Base-by-base conservation (phyloP, 2,113 vertebrate genomes). In the Alexandromys fortis region DNA sequence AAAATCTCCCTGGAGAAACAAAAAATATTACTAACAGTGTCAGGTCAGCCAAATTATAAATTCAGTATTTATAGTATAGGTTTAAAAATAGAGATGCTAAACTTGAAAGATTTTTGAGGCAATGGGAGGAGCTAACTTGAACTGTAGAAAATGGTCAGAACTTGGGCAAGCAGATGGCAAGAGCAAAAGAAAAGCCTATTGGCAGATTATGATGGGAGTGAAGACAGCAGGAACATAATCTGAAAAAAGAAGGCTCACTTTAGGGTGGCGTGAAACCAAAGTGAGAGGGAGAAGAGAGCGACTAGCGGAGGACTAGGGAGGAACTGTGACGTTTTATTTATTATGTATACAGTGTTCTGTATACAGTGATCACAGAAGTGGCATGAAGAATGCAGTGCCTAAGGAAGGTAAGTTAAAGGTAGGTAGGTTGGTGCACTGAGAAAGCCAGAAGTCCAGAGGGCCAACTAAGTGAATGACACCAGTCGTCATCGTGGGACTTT, bases 21-120 rank as follows among this genome's bases (percentile, higher is more conserved):
- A 96, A 95, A 95, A 94, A 83, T 70, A 96, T 83, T 28, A 94
- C 68, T 75, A 91, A 78, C 92, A 92, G 79, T 72, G 11, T 79
- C 93, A 88, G 30, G 28, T 30, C 76, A 67, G 33, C 35, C 49
- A 26, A 75, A 77, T 33, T 86, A 91, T 82, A 89, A 94, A 86
- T 7, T 35, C 7, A 81, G 26, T 38, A 24, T 24, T 94, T 96
- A 93, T 3, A 85, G 45, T 30, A 12, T 47, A 86, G 5, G n/a
- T 10, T 58, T 89, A 75, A 96, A 52, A 72, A 75, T 30, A 35
- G 9, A 94, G 65, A 93, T 63, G 35, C 38, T 67, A 91, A 92
- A 38, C 2, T 73, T 81, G 94, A 82, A 52, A 90, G 58, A 65
- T 86, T 91, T 68, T 91, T 92, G 12, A 87, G 26, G 70, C 85